These are phyloP conservation scores for Sipha maydis DNA, from an alignment of 2,888 invertebrate genomes.

Conservation along the genomic window DNA sequence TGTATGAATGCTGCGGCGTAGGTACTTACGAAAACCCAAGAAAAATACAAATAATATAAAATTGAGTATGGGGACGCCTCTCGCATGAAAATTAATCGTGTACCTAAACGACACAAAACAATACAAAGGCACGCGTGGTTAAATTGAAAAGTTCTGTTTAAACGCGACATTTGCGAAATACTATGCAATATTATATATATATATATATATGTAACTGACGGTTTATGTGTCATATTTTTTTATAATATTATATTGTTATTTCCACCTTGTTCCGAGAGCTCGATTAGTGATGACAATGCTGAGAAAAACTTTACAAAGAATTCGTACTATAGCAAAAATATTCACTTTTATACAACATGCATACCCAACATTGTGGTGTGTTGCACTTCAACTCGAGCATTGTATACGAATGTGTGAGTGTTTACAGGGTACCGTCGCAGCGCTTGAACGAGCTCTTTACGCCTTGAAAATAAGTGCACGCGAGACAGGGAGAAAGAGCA, in stretches of 20 bases:
- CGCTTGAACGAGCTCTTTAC: background rate
- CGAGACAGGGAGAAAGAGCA: background rate
- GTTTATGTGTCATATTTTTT: background rate
- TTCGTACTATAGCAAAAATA: background rate
- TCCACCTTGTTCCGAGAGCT: background rate
- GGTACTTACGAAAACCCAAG: background rate
- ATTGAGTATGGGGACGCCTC: background rate
- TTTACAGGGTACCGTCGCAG: background rate
- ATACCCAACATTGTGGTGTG: background rate
- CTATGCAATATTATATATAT: background rate
- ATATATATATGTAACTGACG: background rate
- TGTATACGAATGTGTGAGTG: background rate
- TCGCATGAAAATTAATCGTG: background rate
- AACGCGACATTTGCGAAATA: background rate
- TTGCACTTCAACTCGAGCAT: background rate
- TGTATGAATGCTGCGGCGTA: background rate
- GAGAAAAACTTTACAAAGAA: background rate
- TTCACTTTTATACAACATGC: too few species aligned
- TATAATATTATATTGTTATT: background rate
- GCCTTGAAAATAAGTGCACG: background rate
- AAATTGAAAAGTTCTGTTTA: background rate
- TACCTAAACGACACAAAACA: background rate
- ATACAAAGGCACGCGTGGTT: background rate
- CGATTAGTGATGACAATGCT: background rate
- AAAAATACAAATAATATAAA: background rate